Evolutionary conservation across 1,140 invertebrate genomes (phyloP).

Genomic region (Kradibia gibbosae): DNA sequence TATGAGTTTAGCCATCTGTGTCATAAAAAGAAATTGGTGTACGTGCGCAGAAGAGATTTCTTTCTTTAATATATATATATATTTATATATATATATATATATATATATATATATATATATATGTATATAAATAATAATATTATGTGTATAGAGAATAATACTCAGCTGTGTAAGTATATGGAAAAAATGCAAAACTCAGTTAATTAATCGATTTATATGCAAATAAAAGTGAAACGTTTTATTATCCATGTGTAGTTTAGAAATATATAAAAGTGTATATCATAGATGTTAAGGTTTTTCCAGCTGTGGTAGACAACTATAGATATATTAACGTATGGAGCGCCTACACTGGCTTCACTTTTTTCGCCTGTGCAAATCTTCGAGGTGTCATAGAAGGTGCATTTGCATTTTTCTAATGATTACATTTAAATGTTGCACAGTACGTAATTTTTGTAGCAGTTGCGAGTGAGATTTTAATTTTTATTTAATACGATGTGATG

Average conservation of each 20-base stretch:
- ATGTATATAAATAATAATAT: not conserved
- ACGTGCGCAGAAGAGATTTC: slow-evolving; percentile 47
- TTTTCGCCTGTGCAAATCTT: not conserved
- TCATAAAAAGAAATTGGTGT: slow-evolving; percentile 49
- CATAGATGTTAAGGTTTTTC: slow-evolving; percentile 65
- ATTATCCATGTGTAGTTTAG: slow-evolving; percentile 58
- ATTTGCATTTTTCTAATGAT: not conserved
- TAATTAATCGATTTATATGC: slow-evolving; percentile 39
- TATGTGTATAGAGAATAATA: slow-evolving; percentile 4
- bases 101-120: slow-evolving; percentile 42
- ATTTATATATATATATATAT: slow-evolving; percentile 55
- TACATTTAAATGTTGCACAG: not conserved
- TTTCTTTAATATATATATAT: slow-evolving; percentile 31
- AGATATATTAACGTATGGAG: slow-evolving; percentile 55
- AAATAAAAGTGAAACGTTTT: slow-evolving; percentile 34
- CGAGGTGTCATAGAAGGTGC: not conserved
- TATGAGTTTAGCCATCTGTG: slow-evolving; percentile 19
- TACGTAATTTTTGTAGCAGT: slow-evolving; percentile 20
- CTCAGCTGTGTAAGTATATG: slow-evolving; percentile 37
- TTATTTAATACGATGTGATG: not conserved
- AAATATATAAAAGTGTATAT: slow-evolving; percentile 55
- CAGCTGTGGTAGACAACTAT: slow-evolving; percentile 72
- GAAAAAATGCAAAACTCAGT: slow-evolving; percentile 34
- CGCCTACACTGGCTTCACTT: slow-evolving; percentile 4
- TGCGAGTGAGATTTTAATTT: slow-evolving; percentile 14